Base-by-base conservation (phyloP, 2,797 vertebrate genomes). In the Myotis planiceps region DNA sequence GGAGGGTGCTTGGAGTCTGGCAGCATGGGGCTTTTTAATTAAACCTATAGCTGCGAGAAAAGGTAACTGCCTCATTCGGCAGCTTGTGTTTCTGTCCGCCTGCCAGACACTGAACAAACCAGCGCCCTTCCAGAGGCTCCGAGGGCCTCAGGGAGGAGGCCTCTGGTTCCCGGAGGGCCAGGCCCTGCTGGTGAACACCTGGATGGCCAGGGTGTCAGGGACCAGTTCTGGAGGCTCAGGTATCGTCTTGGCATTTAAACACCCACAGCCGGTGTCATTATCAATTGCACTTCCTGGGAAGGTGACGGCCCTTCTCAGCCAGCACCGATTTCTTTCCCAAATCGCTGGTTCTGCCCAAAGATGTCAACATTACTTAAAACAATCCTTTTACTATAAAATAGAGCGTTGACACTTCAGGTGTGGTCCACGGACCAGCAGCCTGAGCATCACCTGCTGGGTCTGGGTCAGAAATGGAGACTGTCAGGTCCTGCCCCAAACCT, bases 21-120 rank as follows among this genome's bases (percentile, higher is more conserved):
- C 75, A 19, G 90, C 63, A 6, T 3, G 1, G 53, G 60, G 93
- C 93, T 97, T 94, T 96, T 95, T 93, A 96, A 96, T 95, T 97
- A 97, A 97, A 96, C 87, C 80, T 47, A 0, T 80, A 82, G 69
- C 85, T 84, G 93, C 0, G 0, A 93, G 93, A 34, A 92, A 76
- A 92, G 80, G 92, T 68, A 84, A 39, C 76, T 10, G 82, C 80
- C 55, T 95, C 75, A 42, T 63, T 78, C 63, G 32, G 75, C 74
- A 92, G 85, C 39, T 13, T 27, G 69, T 0, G 3, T 68, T 55
- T 68, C 89, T 72, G 58, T 15, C 90, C 75, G 74, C 74, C 83
- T 93, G 96, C 21, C 86, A 90, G 97, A 86, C 49, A 68, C 25
- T 21, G 75, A 90, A 47, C 55, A 75, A 82, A 39, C 53, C 76